Conservation (phyloP, 2,888 invertebrate genomes). For the Tetanocera ferruginea region DNA sequence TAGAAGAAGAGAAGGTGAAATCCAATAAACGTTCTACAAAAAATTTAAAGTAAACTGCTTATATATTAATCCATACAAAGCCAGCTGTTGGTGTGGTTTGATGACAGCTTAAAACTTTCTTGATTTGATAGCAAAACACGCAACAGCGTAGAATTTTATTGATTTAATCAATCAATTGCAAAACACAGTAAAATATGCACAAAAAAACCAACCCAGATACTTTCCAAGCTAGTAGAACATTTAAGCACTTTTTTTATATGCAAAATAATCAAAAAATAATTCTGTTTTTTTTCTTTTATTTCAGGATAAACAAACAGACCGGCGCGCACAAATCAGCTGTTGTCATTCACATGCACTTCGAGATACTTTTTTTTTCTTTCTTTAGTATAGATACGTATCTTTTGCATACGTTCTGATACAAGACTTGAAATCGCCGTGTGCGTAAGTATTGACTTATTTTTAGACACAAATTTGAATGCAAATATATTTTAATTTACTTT, state of each 20-base stretch:
- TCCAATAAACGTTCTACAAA: no score
- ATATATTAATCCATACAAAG: neutral
- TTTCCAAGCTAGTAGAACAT: no score
- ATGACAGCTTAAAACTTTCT: neutral
- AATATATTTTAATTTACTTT: neutral
- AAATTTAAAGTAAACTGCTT: neutral
- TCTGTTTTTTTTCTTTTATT: neutral
- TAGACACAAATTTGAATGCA: neutral
- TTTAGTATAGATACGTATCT: neutral
- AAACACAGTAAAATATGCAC: no score
- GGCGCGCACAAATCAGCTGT: conserved; percentile 19
- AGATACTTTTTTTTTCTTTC: neutral
- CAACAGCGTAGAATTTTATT: no score
- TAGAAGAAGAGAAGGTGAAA: neutral
- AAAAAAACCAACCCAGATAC: no score
- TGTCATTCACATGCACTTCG: neutral
- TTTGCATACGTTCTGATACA: neutral
- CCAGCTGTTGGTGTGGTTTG: neutral
- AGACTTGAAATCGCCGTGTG: neutral
- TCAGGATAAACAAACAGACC: neutral
- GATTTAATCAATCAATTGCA: no score
- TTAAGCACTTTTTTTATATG: no score
- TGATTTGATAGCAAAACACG: no score
- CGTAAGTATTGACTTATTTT: neutral
- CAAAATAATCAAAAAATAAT: neutral